phyloP scores from a whole-genome alignment of 2,888 invertebrate genomes.

The Rotaria socialis region DNA sequence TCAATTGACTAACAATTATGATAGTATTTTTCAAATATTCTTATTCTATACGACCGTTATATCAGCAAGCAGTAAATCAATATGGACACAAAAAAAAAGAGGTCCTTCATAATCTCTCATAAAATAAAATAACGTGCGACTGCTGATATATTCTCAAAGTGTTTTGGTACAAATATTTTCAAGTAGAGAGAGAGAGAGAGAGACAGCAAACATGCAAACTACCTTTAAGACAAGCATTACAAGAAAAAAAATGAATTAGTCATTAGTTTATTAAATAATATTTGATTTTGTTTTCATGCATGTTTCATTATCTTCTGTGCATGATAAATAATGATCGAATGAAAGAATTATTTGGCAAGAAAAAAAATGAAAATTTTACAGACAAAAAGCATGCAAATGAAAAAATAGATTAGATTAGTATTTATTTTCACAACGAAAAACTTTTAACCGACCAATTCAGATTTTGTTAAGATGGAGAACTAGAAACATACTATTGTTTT shows the following conservation, averaged over 20 bases:
- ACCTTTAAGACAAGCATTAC: background rate
- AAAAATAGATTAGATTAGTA: constrained; percentile 5
- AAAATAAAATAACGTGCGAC: background rate
- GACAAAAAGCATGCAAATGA: constrained; percentile 21
- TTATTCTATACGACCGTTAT: background rate
- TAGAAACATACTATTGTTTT: background rate
- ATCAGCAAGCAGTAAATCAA: background rate
- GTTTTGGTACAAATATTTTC: too few relatives aligned
- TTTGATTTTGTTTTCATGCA: background rate
- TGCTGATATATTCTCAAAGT: background rate
- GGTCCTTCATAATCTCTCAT: background rate
- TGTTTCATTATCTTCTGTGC: background rate
- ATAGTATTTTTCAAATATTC: background rate
- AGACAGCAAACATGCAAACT: background rate
- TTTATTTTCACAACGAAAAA: constrained; percentile 8
- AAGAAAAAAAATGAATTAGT: constrained; percentile 11
- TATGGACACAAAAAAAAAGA: background rate
- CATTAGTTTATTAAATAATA: background rate
- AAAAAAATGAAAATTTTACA: background rate
- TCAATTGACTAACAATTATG: too few relatives aligned
- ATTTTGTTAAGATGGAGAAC: background rate
- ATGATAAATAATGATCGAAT: background rate
- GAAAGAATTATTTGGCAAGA: background rate
- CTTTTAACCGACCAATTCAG: constrained; percentile 17
- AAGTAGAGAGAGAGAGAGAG: background rate